Evolutionary conservation across 2,888 invertebrate species (phyloP), one percentile per base, ranked within the genome.

Genomic region (Malachius bipustulatus): DNA sequence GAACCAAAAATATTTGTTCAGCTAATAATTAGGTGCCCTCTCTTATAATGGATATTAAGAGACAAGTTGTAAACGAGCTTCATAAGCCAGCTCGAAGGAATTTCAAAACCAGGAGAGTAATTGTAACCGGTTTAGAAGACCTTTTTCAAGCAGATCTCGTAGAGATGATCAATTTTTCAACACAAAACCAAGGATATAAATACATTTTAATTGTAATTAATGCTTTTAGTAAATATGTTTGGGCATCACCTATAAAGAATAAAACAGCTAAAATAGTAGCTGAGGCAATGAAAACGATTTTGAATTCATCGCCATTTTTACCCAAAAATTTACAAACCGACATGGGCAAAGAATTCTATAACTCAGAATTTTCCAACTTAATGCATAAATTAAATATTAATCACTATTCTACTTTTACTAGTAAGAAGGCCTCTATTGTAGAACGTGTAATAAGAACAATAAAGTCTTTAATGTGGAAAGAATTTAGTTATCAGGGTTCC

Each of bases 81-180:
- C 59, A 62, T 47, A 56, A 47, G 44, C 46, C 52, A 11, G 57
- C 54, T 14, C 44, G 60, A 37, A 50, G 43, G 39, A 59, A 61
- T 47, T 59, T 58, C 47, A 45, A 42, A 26, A 42, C 57, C 24
- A 42, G 59, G 31, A 36, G 42, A 31, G 55, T 56, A 12, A 46
- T 57, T 12, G 47, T 57, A 16, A 56, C 56, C 42, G 57, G 51
- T 32, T 44, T 61, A 4, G 50, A 57, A 48, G 59, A 63, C 37
- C 41, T 57, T 14, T 59, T 55, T 57, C 60, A 62, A 50, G 55
- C 54, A 14, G 62, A 63, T 52, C 47, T 62, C 8, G 58, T 54
- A 13, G 53, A 55, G 36, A 54, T 57, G 52, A 38, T 37, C 15
- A 36, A 42, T 3, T 54, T 50, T 51, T 32, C 53, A 14, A 40